These are phyloP conservation scores for Theodoxus fluviatilis DNA, from an alignment of 2,888 invertebrate genomes.

Conservation along the genomic window DNA sequence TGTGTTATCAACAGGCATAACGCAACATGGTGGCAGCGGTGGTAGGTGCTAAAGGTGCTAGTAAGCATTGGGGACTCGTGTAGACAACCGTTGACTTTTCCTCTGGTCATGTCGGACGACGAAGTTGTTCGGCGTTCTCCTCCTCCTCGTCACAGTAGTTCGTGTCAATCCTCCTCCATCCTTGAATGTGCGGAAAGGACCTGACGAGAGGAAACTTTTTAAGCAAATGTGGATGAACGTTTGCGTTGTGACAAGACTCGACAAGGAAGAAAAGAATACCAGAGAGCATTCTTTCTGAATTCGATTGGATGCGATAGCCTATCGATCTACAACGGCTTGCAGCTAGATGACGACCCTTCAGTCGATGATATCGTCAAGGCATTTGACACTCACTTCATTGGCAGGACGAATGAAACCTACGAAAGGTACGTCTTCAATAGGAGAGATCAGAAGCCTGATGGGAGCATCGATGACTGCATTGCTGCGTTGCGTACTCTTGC, in stretches of 20 bases:
- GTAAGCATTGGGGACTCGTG: no score
- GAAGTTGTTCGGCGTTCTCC: no score
- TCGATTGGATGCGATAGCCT: background rate
- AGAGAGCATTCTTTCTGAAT: slow-evolving; percentile 2
- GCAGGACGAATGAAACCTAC: slow-evolving; percentile 12
- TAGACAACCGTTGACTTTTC: no score
- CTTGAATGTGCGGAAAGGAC: no score
- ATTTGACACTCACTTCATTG: background rate
- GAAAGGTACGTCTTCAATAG: slow-evolving; percentile 4
- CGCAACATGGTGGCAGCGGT: no score
- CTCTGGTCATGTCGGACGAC: no score
- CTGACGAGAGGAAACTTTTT: slow-evolving; percentile 19
- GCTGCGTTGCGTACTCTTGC: slow-evolving; percentile 26
- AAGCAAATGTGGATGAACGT: background rate
- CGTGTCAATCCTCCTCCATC: no score
- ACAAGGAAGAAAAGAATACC: background rate
- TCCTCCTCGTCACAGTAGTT: no score
- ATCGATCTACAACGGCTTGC: slow-evolving; percentile 1
- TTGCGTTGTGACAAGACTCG: background rate
- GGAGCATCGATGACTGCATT: background rate
- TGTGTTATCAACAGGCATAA: no score
- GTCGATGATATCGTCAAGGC: background rate
- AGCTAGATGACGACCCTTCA: background rate
- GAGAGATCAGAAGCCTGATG: slow-evolving; percentile 16
- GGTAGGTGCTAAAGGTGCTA: no score